A percentile compares a stretch with the other conserved stretches of the same genome.
Conservation (phyloP, 2,797 vertebrate genomes). For the Hyperoplus lanceolatus region DNA sequence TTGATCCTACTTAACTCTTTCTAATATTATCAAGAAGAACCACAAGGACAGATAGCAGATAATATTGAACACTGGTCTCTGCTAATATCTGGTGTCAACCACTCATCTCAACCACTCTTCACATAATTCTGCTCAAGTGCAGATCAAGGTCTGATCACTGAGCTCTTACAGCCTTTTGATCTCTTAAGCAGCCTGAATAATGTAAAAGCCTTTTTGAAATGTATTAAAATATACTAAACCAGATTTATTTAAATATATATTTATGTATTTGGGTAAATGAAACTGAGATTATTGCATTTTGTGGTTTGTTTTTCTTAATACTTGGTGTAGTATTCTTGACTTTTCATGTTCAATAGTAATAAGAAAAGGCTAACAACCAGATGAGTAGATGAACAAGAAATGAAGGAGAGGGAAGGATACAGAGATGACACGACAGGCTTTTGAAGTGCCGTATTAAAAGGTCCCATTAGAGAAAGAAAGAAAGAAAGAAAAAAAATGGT, state of each 20-base stretch:
- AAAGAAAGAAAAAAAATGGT: not conserved
- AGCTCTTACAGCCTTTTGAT: not conserved
- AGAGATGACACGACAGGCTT: conserved; percentile 3
- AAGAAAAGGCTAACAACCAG: not conserved
- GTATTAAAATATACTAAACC: not conserved
- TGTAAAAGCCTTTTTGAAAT: not conserved
- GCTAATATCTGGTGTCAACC: not conserved
- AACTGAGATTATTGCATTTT: not conserved
- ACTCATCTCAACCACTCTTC: not conserved
- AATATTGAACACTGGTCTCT: not conserved
- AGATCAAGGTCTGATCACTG: not conserved
- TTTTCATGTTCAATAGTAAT: too few species aligned
- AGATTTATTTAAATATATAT: not conserved
- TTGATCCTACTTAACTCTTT: not conserved
- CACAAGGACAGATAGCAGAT: not conserved
- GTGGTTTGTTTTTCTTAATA: not conserved
- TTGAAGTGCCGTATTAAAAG: conserved; percentile 13
- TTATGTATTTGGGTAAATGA: not conserved
- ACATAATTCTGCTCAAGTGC: not conserved
- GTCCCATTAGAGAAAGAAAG: not conserved
- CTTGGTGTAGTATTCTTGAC: not conserved
- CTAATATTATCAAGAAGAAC: not conserved
- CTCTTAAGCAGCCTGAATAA: not conserved
- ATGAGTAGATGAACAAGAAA: conserved; percentile 1
- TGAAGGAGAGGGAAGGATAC: not conserved